These are phyloP conservation scores for Hylyphantes graminicola DNA, from an alignment of 1,140 invertebrate species.

Conservation along the genomic window DNA sequence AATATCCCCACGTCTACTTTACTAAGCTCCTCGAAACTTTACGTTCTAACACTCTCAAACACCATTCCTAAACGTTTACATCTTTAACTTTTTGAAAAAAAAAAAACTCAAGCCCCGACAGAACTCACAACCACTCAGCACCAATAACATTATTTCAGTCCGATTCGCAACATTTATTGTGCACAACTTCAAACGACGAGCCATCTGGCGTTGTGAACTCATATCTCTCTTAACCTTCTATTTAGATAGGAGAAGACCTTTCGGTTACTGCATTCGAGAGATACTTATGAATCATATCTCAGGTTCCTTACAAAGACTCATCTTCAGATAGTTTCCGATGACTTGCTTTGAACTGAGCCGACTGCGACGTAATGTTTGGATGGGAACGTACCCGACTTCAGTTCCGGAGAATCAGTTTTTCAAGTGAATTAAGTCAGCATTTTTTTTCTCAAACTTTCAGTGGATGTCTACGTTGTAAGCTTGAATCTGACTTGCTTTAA, in stretches of 20 bases:
- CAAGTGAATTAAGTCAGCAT: too few relatives aligned
- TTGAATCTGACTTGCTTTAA: too few relatives aligned
- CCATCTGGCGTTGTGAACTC: slow-evolving; percentile 20
- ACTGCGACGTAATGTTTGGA: not conserved
- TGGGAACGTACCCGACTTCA: too few relatives aligned
- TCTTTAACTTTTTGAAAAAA: not conserved
- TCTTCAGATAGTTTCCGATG: slow-evolving; percentile 9
- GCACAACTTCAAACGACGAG: not conserved
- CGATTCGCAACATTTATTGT: slow-evolving; percentile 16
- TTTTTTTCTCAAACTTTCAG: too few relatives aligned
- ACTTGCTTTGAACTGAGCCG: slow-evolving; percentile 19
- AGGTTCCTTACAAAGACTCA: not conserved
- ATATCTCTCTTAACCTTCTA: slow-evolving; percentile 4
- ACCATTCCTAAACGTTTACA: too few relatives aligned
- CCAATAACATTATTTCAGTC: slow-evolving; percentile 14
- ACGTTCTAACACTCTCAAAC: too few relatives aligned
- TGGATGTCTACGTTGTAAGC: too few relatives aligned
- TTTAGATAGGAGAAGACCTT: slow-evolving; percentile 23
- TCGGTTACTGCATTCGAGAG: not conserved
- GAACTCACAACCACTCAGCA: not conserved
- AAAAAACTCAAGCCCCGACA: not conserved
- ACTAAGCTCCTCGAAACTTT: too few relatives aligned
- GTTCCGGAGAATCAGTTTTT: too few relatives aligned
- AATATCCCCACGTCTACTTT: too few relatives aligned
- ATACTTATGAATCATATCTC: not conserved